These are phyloP conservation scores for Arge pagana DNA, from an alignment of 2,888 invertebrate genomes.

Conservation along the genomic window DNA sequence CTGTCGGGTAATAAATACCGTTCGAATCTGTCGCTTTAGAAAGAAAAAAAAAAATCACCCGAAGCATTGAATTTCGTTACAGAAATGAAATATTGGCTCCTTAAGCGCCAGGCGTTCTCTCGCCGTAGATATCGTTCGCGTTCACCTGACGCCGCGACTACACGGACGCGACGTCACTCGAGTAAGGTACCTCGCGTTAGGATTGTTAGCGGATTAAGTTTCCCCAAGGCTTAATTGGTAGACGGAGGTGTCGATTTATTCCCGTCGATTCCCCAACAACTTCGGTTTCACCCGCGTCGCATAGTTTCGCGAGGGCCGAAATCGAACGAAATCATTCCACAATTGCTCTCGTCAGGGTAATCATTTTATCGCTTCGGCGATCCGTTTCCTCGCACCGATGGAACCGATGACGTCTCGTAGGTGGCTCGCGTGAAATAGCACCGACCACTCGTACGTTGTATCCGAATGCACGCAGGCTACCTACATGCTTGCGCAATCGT, in stretches of 20 bases:
- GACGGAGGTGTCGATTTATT: too few relatives aligned
- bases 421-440: conserved; percentile 17
- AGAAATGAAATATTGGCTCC: neutral
- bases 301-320: too few relatives aligned
- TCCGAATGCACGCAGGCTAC: conserved; percentile 2
- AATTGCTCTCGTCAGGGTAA: too few relatives aligned
- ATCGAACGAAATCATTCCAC: too few relatives aligned
- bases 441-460: conserved; percentile 9
- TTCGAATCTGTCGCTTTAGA: neutral
- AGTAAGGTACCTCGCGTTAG: too few relatives aligned
- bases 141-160: too few relatives aligned
- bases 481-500: conserved; percentile 15
- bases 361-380: too few relatives aligned
- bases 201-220: too few relatives aligned
- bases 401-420: conserved; percentile 8
- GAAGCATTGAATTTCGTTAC: conserved; percentile 1
- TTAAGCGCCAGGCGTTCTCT: neutral
- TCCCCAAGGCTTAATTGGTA: too few relatives aligned
- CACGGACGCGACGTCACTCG: too few relatives aligned
- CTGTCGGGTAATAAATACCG: conserved; percentile 11
- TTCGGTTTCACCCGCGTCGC: neutral
- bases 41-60: neutral
- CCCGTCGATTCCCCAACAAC: too few relatives aligned
- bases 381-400: too few relatives aligned
- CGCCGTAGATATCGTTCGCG: neutral